Base-by-base conservation (phyloP, 2,113 vertebrate genomes). In the Oncorhynchus clarkii region DNA sequence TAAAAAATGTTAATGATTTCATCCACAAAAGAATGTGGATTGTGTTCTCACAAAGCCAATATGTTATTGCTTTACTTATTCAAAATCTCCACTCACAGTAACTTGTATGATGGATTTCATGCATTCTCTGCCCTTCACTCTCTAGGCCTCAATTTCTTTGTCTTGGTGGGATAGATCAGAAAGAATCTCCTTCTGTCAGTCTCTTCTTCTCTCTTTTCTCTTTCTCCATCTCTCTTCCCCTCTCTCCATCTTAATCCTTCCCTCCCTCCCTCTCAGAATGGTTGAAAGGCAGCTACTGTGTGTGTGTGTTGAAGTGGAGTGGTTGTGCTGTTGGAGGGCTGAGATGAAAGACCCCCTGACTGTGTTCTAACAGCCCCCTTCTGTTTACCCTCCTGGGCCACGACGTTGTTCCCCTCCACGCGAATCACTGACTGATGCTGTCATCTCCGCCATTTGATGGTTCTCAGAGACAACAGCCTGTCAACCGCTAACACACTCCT, bases 401-500 rank as follows among this genome's bases (percentile, higher is more conserved):
- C 49, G 48, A 60, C 16, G 16, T 54, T 4, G 7, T 76, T 80
- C 74, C 78, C 77, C 78, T 68, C 73, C 22, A 60, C 74, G 71
- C 20, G 57, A 79, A 84, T 79, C 71, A 71, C 67, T 8, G 51
- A 3, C 71, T 18, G 2, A 16, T 22, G 16, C 77, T 82, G 73
- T 85, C 79, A 86, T 81, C 71, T 68, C 67, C 72, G 74, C 69
- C n/a, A 66, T 83, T 86, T 76, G 73, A 71, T 78, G 27, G 76
- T 65, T 70, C 39, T 86, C 31, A 45, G 34, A 22, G 70, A 67
- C 74, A 48, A 65, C 73, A 68, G 57, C 64, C 39, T 80, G 80
- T 80, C 80, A 82, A 66, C 62, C 77, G 57, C 77, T 89, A 87
- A 90, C 77, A 27, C 72, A 67, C 71, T 80, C n/a, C 57, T 84